A percentile compares a stretch with the other conserved stretches of the same genome.
Conservation (phyloP, 1,140 invertebrate species). For the Euborellia annulipes region DNA sequence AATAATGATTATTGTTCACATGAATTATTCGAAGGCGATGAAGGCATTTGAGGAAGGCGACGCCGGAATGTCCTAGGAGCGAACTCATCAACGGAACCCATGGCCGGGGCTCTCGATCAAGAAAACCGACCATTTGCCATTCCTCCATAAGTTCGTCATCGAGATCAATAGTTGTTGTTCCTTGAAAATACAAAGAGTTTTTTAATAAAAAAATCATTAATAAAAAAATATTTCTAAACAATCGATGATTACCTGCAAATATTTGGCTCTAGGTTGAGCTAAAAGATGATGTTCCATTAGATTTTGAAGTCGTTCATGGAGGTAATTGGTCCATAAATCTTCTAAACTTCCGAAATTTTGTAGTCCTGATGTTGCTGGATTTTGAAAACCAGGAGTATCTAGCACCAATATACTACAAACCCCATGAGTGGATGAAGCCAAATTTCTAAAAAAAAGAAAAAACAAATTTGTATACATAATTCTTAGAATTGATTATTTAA, state of each 20-base stretch:
- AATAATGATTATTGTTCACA: no score
- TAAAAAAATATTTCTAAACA: no score
- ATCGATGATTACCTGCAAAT: conserved; percentile 28
- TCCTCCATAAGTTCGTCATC: conserved; percentile 40
- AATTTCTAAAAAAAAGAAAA: conserved; percentile 43
- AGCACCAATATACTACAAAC: conserved; percentile 67
- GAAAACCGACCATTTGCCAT: conserved; percentile 5
- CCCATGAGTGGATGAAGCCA: conserved; percentile 60
- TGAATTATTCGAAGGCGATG: no score
- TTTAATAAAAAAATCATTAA: no score
- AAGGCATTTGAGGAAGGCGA: no score
- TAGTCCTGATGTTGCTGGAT: conserved; percentile 62
- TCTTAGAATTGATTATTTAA: no score
- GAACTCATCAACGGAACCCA: no score
- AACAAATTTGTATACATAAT: no score
- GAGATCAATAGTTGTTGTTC: conserved; percentile 46
- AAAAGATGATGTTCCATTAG: conserved; percentile 78
- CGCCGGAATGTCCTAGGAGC: no score
- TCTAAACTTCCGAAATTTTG: conserved; percentile 64
- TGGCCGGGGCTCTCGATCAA: no score
- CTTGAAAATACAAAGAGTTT: no score
- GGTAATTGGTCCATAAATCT: conserved; percentile 85
- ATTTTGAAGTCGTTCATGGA: conserved; percentile 77
- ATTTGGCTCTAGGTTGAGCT: conserved; percentile 68
- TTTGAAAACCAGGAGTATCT: conserved; percentile 82